Evolutionary conservation across 2,113 vertebrate genomes (phyloP), one percentile per base, ranked within the genome.

Genomic region (Ondatra zibethicus): DNA sequence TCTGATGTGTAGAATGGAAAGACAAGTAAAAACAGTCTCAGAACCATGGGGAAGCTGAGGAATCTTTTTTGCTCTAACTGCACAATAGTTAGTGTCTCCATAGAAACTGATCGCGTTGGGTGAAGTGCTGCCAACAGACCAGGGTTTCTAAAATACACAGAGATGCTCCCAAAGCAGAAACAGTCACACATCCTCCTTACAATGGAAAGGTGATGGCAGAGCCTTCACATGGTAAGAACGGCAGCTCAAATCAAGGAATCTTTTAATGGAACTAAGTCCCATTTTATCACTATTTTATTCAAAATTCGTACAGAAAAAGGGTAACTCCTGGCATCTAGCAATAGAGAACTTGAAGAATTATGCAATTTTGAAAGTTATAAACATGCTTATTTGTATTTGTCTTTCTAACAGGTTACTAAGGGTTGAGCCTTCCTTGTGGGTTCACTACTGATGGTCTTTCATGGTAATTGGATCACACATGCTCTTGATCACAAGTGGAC

Each of bases 41-140:
- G 89, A 98, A 82, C 94, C 65, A 84, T 75, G 91, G 89, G 93
- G 93, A 96, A 93, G 78, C 42, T 2, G 70, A 92, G 80, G 92
- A 90, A 61, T 95, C 76, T 93, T 94, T 61, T 52, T 31, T 55
- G 17, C 58, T 63, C 36, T 70, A 96, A 95, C 94, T 93, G 39
- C 93, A 98, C 87, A 97, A 95, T 95, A 97, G 94, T 96, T 95
- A 96, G 94, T 81, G 93, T 97, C 89, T 94, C 98, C 97, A 98
- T 96, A 97, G 97, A 97, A 97, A 98, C 96, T 50, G 89, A 97
- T 73, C 68, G 88, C 76, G 87, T 94, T 73, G 65, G 61, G 42
- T 85, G 47, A 96, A 93, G 84, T 96, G 87, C 87, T 95, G 94
- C 95, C 94, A 92, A 94, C 94, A 97, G 97, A 95, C 84, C 84